Evolutionary conservation across 2,113 vertebrate species (phyloP), one percentile per base, ranked within the genome.

Genomic region (Platysternon megacephalum): DNA sequence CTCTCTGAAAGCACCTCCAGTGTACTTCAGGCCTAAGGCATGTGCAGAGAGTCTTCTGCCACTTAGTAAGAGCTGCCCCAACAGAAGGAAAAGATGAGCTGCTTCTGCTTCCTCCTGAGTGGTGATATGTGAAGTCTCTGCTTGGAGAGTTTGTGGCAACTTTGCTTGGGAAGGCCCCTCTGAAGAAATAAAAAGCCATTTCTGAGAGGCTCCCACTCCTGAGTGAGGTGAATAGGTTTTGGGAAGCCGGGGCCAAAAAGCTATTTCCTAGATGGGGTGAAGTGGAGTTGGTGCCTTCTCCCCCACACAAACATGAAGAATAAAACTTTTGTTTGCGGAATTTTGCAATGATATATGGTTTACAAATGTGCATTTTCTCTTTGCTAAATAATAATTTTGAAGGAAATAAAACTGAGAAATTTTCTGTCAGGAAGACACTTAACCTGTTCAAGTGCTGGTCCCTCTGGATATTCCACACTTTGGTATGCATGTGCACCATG

Each of bases 81-180:
- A 42, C 21, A 42, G 52, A n/a, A 93, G 80, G 65, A 85, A 92
- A n/a, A 68, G 68, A 48, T 13, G 35, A 91, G 55, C 56, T 94
- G 46, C 39, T 85, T 82, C 32, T 81, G 53, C 84, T 6, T 3
- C 48, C 46, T 87, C 32, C 48, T 87, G 8, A 0, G 0, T 92
- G 46, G 16, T 42, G 39, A 52, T 80, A 76, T 16, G 26, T 29
- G n/a, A 46, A 85, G 65, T 85, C 29, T 22, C 48, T 2, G 0
- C 0, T 21, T 51, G 39, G 82, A 79, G n/a, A 42, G n/a, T 39
- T 0, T 9, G 29, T 87, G 39, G 52, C 28, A 88, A 21, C 51
- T n/a, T 74, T 51, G 26, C 35, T 86, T 89, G 46, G 5, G 65
- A 88, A 82, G 84, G 16, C 4, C 44, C 72, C 7, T 14, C 83